Evolutionary conservation across 1,140 invertebrate genomes (phyloP).

Genomic region (Papilio aristodemus): DNA sequence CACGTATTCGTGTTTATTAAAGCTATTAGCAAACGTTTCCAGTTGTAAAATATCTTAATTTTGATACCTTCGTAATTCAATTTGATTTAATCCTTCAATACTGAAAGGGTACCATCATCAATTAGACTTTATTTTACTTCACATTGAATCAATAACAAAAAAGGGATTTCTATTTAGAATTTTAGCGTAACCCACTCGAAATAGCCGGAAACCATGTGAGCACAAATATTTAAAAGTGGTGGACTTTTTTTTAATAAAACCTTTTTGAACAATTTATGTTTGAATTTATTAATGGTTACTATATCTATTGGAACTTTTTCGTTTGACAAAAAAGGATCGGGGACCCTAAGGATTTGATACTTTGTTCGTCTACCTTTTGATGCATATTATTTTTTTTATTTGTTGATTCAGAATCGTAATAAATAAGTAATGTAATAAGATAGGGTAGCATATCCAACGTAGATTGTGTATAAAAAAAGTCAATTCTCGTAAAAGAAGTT

Average conservation of each 20-base stretch:
- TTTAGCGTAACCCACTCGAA: constrained; percentile 77
- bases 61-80: neutral
- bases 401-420: constrained; percentile 43
- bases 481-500: neutral
- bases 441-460: constrained; percentile 47
- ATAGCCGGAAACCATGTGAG: constrained; percentile 77
- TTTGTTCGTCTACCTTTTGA: constrained; percentile 68
- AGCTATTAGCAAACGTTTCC: neutral
- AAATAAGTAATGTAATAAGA: constrained; percentile 11
- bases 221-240: constrained; percentile 77
- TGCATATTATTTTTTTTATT: constrained; percentile 51
- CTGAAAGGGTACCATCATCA: constrained; percentile 16
- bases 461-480: neutral
- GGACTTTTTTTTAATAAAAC: constrained; percentile 58
- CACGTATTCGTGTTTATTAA: too few species aligned
- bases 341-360: constrained; percentile 68
- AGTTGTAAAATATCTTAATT: neutral
- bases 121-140: constrained; percentile 30
- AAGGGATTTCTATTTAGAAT: constrained; percentile 48
- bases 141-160: constrained; percentile 41
- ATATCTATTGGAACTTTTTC: constrained; percentile 67
- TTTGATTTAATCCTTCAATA: neutral
- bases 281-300: constrained; percentile 78
- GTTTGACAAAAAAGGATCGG: constrained; percentile 57
- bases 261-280: constrained; percentile 60